These are phyloP conservation scores for Antechinus flavipes DNA, from an alignment of 2,113 vertebrate species.

Conservation along the genomic window DNA sequence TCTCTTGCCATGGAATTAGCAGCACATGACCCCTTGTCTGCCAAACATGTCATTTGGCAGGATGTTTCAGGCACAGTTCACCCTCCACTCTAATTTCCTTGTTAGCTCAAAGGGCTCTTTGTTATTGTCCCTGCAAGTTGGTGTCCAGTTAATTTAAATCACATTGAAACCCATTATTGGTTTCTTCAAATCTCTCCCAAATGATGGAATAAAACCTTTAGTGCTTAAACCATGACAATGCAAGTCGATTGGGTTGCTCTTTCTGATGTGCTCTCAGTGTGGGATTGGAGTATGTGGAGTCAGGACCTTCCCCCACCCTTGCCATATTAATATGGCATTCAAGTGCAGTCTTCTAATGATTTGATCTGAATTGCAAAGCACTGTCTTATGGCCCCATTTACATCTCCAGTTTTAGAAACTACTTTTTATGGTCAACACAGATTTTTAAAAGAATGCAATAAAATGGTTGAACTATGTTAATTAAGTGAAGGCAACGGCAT, in stretches of 20 bases:
- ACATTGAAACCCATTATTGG: conserved; percentile 57
- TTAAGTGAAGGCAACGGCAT: conserved; percentile 10
- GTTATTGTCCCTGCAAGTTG: conserved; percentile 60
- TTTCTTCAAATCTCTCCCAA: conserved; percentile 67
- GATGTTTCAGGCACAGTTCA: conserved; percentile 25
- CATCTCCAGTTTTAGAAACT: conserved; percentile 62
- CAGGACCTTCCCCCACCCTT: conserved; percentile 21
- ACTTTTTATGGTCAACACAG: conserved; percentile 36
- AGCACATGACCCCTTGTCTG: not conserved
- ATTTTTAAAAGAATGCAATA: conserved; percentile 34
- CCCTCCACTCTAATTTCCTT: conserved; percentile 64
- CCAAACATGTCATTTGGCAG: not conserved
- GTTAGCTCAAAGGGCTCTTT: conserved; percentile 54
- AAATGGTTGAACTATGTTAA: conserved; percentile 41
- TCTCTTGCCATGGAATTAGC: conserved; percentile 39
- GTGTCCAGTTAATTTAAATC: conserved; percentile 78
- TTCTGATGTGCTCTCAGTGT: conserved; percentile 46
- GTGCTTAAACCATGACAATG: conserved; percentile 33
- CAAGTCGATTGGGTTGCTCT: conserved; percentile 8
- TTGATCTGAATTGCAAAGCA: conserved; percentile 70
- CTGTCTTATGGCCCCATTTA: conserved; percentile 57
- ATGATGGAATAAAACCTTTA: conserved; percentile 41
- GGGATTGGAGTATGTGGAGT: not conserved
- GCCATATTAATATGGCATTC: conserved; percentile 50
- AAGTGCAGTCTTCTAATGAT: conserved; percentile 53